These are phyloP conservation scores for Reticulitermes lucifugus DNA, from an alignment of 2,888 invertebrate species.

Conservation along the genomic window DNA sequence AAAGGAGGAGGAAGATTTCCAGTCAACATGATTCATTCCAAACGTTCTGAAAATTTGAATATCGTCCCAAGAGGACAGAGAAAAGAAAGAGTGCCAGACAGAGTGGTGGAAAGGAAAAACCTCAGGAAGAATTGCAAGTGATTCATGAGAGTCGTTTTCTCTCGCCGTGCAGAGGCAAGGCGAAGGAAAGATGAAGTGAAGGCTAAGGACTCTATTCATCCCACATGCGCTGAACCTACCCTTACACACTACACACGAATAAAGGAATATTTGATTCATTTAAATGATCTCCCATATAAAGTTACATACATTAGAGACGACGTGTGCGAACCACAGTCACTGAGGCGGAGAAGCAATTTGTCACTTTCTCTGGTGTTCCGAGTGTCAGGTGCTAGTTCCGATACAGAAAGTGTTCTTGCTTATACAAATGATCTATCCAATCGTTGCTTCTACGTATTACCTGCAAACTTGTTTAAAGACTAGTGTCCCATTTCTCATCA, in stretches of 20 bases:
- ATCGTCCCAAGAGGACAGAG: constrained; percentile 21
- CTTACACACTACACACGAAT: not conserved
- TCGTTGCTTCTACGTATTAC: no score
- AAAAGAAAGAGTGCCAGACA: not conserved
- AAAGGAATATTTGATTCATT: no score
- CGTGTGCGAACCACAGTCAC: no score
- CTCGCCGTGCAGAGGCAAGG: not conserved
- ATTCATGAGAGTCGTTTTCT: constrained; percentile 28
- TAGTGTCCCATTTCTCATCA: no score
- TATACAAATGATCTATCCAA: no score
- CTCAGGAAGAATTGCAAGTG: constrained; percentile 33
- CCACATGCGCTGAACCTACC: not conserved
- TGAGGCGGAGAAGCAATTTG: no score
- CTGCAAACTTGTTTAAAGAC: no score
- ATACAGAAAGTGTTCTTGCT: no score
- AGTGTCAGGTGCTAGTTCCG: no score
- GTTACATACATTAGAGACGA: no score
- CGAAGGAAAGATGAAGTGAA: not conserved
- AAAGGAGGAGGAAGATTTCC: constrained; percentile 8
- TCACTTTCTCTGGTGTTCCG: no score
- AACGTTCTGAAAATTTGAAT: constrained; percentile 28
- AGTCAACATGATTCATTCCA: constrained; percentile 31
- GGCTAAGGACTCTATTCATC: not conserved
- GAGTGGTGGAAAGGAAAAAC: not conserved
- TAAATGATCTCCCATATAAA: no score